Conservation (phyloP, 2,888 invertebrate species). For the Coelogynopora nodosa region DNA sequence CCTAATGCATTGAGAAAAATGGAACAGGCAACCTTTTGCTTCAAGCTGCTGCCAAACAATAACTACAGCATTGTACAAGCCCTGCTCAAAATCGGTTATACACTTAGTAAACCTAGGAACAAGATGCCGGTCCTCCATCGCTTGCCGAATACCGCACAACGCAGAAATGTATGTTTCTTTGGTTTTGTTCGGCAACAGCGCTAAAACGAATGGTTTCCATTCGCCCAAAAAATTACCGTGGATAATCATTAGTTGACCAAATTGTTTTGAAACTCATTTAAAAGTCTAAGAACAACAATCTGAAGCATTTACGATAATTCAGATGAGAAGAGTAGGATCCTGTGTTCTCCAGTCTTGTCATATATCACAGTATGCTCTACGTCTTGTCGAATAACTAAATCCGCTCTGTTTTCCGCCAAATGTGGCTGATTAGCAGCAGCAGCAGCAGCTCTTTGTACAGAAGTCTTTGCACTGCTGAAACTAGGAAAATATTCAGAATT, state of each 20-base stretch:
- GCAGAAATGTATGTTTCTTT: background rate
- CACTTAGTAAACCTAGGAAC: background rate
- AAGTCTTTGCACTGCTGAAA: too few relatives aligned
- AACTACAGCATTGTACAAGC: background rate
- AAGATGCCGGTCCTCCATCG: background rate
- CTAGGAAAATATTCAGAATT: too few relatives aligned
- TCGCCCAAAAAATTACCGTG: background rate
- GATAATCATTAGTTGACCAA: background rate
- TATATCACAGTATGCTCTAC: too few relatives aligned
- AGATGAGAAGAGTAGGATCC: background rate
- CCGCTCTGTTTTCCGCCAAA: background rate
- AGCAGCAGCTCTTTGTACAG: too few relatives aligned
- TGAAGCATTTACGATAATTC: background rate
- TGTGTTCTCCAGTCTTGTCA: background rate
- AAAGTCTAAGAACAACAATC: background rate
- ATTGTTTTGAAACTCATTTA: background rate
- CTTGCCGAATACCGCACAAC: background rate
- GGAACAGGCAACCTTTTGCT: background rate
- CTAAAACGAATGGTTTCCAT: background rate
- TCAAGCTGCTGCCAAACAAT: background rate
- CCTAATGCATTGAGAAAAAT: background rate
- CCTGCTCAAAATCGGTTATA: too few relatives aligned
- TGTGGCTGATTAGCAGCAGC: background rate
- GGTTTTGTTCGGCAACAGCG: background rate
- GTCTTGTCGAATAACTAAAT: background rate